Evolutionary conservation across 37 sponge, comb jelly and placozoan species (phyloP), one percentile per base, ranked within the genome.

Genomic region (Halichondria panicea): DNA sequence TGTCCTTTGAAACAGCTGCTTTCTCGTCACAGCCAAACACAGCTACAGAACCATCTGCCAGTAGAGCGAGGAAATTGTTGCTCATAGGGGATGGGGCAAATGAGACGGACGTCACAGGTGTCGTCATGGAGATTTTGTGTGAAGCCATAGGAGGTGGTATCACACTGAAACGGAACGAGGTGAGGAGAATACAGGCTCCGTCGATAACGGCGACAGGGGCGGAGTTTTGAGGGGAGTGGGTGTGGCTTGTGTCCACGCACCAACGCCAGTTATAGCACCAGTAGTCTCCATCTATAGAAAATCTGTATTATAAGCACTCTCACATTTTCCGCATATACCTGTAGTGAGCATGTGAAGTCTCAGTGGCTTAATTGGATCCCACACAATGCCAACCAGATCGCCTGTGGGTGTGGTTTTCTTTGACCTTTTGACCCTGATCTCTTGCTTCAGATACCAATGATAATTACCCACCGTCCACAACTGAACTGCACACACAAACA

Each of bases 391-490:
- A n/a, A 78, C 59, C 3, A 68, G 61, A 21, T 22, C 22, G 38
- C 56, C 11, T 6, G 71, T 24, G 40, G 48, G 15, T 6, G 28
- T 36, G 35, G 50, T 53, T 58, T 33, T 28, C 44, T 40, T 19
- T 22, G 68, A 43, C 4, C 25, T 1, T 1, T 69, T 64, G 0
- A 82, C 76, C 45, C 63, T 27, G n/a, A 93, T 43, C 80, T 96
- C 94, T 53, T 93, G 94, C 70, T 96, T 96, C 52, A 93, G 74
- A 82, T 96, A 96, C 94, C 94, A 96, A 71, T 96, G 97, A 54
- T 90, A 93, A 80, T 96, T 96, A 43, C 75, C 70, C 12, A 58
- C 41, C 1, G 71, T 64, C 97, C 97, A 96, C 79, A 96, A 56
- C 73, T 96, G 97, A 27, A 96, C 91, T 87, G 65, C 31, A 71